Evolutionary conservation across 2,113 vertebrate species (phyloP).

Genomic region (Puma concolor): DNA sequence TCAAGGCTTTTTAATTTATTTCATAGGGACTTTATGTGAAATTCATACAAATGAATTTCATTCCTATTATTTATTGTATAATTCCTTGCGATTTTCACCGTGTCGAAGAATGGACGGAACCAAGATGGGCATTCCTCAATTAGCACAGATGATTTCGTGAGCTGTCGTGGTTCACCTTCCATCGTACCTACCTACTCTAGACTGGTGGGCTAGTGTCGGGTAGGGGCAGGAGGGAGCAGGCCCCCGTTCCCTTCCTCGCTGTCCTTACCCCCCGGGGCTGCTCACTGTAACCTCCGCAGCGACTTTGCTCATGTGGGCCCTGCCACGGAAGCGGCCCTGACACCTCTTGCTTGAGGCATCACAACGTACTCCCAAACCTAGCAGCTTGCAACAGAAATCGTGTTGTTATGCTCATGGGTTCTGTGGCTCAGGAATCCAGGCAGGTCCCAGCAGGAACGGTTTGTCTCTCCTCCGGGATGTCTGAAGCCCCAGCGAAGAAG

Average conservation of each 20-base stretch:
- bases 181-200: neutral
- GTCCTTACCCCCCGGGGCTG: neutral
- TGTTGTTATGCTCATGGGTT: neutral
- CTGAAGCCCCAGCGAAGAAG: neutral
- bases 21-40: neutral
- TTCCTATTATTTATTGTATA: neutral
- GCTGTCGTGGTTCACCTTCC: neutral
- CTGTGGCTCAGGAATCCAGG: neutral
- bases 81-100: neutral
- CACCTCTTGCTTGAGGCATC: neutral
- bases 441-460: neutral
- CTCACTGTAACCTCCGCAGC: neutral
- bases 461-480: neutral
- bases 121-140: neutral
- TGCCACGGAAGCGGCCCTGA: neutral
- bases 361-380: neutral
- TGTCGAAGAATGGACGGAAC: constrained; percentile 9
- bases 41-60: neutral
- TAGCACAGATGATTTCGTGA: neutral
- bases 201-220: neutral
- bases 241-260: neutral
- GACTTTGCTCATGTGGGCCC: neutral
- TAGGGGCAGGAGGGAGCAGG: neutral
- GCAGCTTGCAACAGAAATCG: neutral
- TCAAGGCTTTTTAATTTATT: neutral